Conservation (phyloP, 2,797 vertebrate species). For the Spizella passerina region DNA sequence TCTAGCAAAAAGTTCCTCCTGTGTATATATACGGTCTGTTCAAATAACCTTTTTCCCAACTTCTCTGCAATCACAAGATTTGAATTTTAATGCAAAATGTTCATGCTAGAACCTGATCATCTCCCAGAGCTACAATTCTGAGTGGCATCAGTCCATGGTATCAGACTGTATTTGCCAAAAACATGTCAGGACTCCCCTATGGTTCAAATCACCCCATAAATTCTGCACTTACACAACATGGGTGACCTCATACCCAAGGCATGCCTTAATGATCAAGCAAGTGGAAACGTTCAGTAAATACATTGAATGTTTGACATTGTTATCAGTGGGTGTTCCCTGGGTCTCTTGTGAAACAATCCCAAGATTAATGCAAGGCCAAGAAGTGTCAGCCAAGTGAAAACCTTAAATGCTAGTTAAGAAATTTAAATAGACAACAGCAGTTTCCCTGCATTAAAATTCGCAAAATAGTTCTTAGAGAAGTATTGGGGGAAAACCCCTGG, state of each 20-base stretch:
- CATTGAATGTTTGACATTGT: conserved; percentile 61
- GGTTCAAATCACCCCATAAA: conserved; percentile 65
- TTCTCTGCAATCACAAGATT: conserved; percentile 46
- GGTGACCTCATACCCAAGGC: conserved; percentile 65
- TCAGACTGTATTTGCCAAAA: conserved; percentile 67
- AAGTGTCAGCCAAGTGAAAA: conserved; percentile 28
- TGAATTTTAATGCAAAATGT: conserved; percentile 56
- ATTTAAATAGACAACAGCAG: neutral
- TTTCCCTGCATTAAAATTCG: neutral
- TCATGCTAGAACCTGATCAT: conserved; percentile 74
- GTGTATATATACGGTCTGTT: neutral
- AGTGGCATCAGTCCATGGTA: conserved; percentile 64
- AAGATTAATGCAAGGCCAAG: conserved; percentile 49
- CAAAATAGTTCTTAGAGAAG: neutral
- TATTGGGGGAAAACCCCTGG: neutral
- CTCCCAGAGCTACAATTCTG: conserved; percentile 69
- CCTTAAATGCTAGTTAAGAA: conserved; percentile 24
- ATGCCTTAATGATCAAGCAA: conserved; percentile 64
- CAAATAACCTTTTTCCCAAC: conserved; percentile 62
- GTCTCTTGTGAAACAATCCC: conserved; percentile 52
- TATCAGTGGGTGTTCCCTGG: conserved; percentile 60
- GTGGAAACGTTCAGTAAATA: conserved; percentile 67
- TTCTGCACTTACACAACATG: conserved; percentile 62
- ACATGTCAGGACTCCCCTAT: conserved; percentile 70
- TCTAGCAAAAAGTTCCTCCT: neutral